Base-by-base conservation (phyloP, 2,888 invertebrate species). In the Callyntrura guangdongensis region DNA sequence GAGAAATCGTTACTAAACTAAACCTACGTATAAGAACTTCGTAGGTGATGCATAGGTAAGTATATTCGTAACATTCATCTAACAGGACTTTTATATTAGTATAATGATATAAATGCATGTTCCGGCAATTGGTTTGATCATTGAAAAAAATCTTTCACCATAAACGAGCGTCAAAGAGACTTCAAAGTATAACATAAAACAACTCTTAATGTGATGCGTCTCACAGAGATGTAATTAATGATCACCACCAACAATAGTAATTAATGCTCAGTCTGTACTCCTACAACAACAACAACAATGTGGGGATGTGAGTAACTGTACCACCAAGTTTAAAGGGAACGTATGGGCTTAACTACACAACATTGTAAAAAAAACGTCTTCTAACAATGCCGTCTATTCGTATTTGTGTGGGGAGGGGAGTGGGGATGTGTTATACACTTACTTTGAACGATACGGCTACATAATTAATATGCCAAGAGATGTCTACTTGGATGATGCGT, bases 271-370 rank as follows among this genome's bases (percentile, higher is more conserved):
- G 72, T 82, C 25, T 45, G 17, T 56, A 59, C 83, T 88, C 83
- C 27, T 77, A 67, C 64, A 84, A 89, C 36, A 36, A 36, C 36
- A 36, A 36, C 36, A 36, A 36, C 89, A 89, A 84, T 89, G 77
- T 84, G 84, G 83, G 89, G 89, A 89, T 74, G 89, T 89, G 36
- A 49, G 64, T 89, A 89, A 84, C 89, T 77, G 84, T 89, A 84
- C 89, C 14, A 11, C 25, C 72, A 72, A 14, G 36, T 36, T 36
- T 36, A 6, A 36, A 36, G 36, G 36, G 36, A 6, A 36, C 17
- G 9, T 17, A 17, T 12, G 61, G 5, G 17, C 61, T n/a, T 61
- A 17, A 53, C 53, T 1, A 53, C 3, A n/a, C 20, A 61, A 61
- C n/a, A 17, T 17, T n/a, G 8, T 53, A 53, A 53, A n/a, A 2